These are phyloP conservation scores for Ceratosolen solmsi DNA, from an alignment of 1,140 invertebrate species.

Conservation along the genomic window DNA sequence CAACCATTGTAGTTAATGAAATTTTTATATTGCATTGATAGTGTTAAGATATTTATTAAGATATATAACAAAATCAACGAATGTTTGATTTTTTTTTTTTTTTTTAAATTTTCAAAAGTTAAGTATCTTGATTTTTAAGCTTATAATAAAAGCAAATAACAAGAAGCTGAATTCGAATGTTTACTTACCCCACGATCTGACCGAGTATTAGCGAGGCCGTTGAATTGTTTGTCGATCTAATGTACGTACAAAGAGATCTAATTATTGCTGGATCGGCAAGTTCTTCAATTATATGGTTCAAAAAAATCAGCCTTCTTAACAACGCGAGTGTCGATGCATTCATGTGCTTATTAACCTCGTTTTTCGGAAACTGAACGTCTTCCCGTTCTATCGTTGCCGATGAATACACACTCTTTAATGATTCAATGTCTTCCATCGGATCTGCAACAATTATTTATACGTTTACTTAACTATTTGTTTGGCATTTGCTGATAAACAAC, in stretches of 20 bases:
- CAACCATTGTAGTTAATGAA: too few species aligned
- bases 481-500: too few species aligned
- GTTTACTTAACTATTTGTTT: too few species aligned
- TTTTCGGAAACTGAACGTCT: conserved; percentile 45
- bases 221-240: conserved; percentile 60
- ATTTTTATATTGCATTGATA: too few species aligned
- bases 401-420: conserved; percentile 59
- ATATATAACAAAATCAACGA: too few species aligned
- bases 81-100: too few species aligned
- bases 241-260: conserved; percentile 63
- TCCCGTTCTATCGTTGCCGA: conserved; percentile 57
- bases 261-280: conserved; percentile 65
- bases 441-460: conserved; percentile 50
- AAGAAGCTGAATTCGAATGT: too few species aligned
- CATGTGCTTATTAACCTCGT: conserved; percentile 49
- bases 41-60: too few species aligned
- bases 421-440: conserved; percentile 60
- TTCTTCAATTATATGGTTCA: conserved; percentile 59
- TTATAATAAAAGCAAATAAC: too few species aligned
- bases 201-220: conserved; percentile 61
- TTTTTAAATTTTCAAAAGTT: too few species aligned
- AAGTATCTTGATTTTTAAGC: too few species aligned
- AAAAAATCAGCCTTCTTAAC: conserved; percentile 61
- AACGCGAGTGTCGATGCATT: conserved; percentile 60
- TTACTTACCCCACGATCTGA: conserved; percentile 62